phyloP scores from a whole-genome alignment of 1,140 invertebrate species.

The Acromyrmex echinatior region DNA sequence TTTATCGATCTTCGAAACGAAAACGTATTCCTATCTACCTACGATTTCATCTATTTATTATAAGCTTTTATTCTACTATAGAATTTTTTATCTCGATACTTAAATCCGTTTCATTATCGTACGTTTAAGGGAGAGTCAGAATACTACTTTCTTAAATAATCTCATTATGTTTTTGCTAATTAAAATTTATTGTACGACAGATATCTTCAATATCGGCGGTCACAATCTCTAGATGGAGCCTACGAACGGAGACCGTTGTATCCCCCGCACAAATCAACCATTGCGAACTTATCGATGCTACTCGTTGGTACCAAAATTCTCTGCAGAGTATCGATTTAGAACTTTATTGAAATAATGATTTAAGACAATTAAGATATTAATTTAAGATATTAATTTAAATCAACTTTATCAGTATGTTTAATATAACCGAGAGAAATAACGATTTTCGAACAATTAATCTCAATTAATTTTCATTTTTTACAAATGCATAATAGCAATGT shows the following conservation, averaged over 20 bases:
- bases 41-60: background rate
- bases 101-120: background rate
- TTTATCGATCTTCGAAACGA: slow-evolving; percentile 43
- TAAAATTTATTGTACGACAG: slow-evolving; percentile 26
- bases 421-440: background rate
- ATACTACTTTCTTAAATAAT: no score
- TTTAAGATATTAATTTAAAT: background rate
- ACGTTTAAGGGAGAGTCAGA: no score
- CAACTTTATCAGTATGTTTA: background rate
- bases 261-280: slow-evolving; percentile 11
- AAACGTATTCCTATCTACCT: background rate
- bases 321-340: slow-evolving; percentile 21
- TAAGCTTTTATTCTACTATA: background rate
- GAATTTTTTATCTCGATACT: background rate
- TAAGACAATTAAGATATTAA: background rate
- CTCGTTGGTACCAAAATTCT: slow-evolving; percentile 20
- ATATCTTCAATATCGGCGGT: slow-evolving; percentile 54
- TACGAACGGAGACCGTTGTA: slow-evolving; percentile 20
- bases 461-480: background rate
- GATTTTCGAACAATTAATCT: background rate
- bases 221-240: slow-evolving; percentile 56
- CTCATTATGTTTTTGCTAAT: background rate
- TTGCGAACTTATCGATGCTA: background rate
- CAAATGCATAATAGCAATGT: background rate
- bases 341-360: background rate